phyloP scores from a whole-genome alignment of 2,888 invertebrate genomes.

The Sipha maydis region DNA sequence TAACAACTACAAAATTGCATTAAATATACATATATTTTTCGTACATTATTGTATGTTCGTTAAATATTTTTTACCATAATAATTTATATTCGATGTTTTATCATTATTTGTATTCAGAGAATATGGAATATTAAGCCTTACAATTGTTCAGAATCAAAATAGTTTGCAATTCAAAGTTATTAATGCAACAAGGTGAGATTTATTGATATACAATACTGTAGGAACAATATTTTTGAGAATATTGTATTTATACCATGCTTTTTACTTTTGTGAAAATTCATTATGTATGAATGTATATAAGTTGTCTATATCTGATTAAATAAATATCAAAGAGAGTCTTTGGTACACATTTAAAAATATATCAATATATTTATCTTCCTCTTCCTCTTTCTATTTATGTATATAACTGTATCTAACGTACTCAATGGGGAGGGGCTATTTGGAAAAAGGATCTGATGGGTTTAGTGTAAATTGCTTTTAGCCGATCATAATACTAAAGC shows the following conservation, averaged over 20 bases:
- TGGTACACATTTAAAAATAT: neutral
- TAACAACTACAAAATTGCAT: too few relatives aligned
- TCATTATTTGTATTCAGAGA: too few relatives aligned
- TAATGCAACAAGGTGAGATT: neutral
- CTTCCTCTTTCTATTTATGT: neutral
- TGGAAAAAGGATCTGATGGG: neutral
- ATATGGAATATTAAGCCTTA: too few relatives aligned
- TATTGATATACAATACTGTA: neutral
- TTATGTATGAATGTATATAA: neutral
- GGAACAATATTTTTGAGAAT: neutral
- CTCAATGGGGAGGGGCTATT: neutral
- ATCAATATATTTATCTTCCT: neutral
- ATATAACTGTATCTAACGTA: neutral
- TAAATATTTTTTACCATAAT: too few relatives aligned
- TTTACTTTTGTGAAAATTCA: neutral
- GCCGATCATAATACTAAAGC: neutral
- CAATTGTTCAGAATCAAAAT: neutral
- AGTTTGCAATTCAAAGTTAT: neutral
- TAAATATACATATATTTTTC: too few relatives aligned
- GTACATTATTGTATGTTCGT: too few relatives aligned
- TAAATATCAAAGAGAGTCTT: neutral
- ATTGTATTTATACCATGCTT: neutral
- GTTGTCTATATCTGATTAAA: neutral
- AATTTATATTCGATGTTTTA: too few relatives aligned
- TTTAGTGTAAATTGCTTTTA: conserved; percentile 1